Evolutionary conservation across 2,113 vertebrate genomes (phyloP).

Genomic region (Propithecus coquereli): DNA sequence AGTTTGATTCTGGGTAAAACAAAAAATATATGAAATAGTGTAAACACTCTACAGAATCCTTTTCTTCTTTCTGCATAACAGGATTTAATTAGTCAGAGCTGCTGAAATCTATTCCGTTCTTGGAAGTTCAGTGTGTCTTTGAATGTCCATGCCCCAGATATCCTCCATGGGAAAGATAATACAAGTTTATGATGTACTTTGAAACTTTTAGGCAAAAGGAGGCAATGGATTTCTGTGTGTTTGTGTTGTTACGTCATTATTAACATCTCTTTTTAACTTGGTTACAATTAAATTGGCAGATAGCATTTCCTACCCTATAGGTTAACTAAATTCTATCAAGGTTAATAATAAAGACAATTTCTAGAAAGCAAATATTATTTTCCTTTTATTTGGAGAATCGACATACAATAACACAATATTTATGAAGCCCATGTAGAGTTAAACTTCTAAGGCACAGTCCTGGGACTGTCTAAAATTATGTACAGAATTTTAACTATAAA

Average conservation of each 20-base stretch:
- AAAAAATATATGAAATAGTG: not conserved
- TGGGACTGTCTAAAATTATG: not conserved
- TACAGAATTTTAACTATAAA: not conserved
- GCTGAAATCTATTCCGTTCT: not conserved
- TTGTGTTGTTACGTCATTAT: not conserved
- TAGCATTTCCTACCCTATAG: not conserved
- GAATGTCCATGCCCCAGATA: not conserved
- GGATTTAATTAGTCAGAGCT: constrained; percentile 16
- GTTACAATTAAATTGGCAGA: not conserved
- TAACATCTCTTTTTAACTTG: not conserved
- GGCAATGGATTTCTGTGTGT: not conserved
- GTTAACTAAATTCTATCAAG: not conserved
- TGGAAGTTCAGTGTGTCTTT: not conserved
- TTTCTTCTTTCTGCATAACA: not conserved
- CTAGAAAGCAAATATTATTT: not conserved
- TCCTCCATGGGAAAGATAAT: not conserved
- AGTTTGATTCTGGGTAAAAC: not conserved
- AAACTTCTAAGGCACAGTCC: not conserved
- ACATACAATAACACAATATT: not conserved
- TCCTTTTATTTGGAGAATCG: not conserved
- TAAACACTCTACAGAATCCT: not conserved
- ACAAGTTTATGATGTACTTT: not conserved
- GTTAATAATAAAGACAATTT: not conserved
- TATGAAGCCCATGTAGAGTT: not conserved
- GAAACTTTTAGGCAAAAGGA: not conserved